Percentiles rank a stretch among this genome's conserved stretches.
Evolutionary conservation across 2,113 vertebrate species (phyloP).

Genomic region (Blennius ocellaris): DNA sequence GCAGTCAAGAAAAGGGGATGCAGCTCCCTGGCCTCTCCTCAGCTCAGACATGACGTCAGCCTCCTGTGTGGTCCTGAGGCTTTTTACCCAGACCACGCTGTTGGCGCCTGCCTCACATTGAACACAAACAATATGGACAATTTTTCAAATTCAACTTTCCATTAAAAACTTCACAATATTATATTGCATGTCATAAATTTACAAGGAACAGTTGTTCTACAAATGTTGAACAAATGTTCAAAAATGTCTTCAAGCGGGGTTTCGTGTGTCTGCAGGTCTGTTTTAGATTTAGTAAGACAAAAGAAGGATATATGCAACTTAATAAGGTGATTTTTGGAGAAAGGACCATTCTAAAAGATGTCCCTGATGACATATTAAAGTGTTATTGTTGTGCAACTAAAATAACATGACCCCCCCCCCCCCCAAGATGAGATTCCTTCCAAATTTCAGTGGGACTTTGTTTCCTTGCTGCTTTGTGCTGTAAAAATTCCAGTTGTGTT

Average conservation of each 20-base stretch:
- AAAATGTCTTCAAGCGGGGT: background rate
- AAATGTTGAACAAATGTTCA: background rate
- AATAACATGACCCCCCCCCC: background rate
- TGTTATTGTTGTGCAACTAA: conserved; percentile 15
- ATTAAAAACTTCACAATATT: conserved; percentile 6
- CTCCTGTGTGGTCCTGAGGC: conserved; percentile 14
- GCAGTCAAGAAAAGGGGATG: background rate
- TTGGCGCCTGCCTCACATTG: conserved; percentile 25
- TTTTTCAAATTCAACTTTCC: background rate
- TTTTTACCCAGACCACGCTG: conserved; percentile 41
- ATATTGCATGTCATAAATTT: background rate
- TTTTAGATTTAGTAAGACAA: conserved; percentile 36
- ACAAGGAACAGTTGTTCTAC: background rate
- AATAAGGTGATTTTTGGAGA: conserved; percentile 17
- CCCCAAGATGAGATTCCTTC: background rate
- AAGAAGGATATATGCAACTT: background rate
- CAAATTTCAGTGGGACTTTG: conserved; percentile 19
- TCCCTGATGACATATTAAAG: background rate
- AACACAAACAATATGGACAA: background rate
- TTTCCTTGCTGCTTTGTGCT: background rate
- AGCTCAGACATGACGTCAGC: conserved; percentile 52
- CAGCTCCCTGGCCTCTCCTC: background rate
- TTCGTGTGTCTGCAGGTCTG: conserved; percentile 20
- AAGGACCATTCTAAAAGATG: conserved; percentile 3
- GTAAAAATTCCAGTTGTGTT: background rate